phyloP scores from a whole-genome alignment of 2,797 vertebrate species.

The Myotis pilosus region DNA sequence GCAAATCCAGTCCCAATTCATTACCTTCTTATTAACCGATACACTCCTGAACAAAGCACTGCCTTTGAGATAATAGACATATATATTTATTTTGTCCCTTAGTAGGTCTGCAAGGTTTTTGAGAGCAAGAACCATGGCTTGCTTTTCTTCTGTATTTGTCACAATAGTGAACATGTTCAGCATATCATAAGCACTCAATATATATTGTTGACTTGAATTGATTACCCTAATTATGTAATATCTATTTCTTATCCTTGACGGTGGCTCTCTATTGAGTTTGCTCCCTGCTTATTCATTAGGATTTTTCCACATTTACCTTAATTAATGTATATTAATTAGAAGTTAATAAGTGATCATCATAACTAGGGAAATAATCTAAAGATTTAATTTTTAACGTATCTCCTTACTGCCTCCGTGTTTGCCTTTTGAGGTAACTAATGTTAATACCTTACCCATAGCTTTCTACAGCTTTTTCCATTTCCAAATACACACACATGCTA shows the following conservation, averaged over 20 bases:
- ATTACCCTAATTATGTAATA: neutral
- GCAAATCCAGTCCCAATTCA: neutral
- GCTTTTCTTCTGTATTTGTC: conserved; percentile 24
- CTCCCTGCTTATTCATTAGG: neutral
- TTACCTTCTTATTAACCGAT: neutral
- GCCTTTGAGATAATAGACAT: conserved; percentile 9
- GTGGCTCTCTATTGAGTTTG: neutral
- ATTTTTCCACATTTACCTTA: neutral
- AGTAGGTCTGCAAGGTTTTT: neutral
- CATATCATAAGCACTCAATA: neutral
- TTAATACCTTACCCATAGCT: neutral
- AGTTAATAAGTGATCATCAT: neutral
- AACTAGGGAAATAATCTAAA: neutral
- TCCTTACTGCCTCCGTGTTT: neutral
- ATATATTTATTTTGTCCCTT: neutral
- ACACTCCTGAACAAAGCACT: neutral
- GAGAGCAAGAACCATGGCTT: neutral
- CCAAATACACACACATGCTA: neutral
- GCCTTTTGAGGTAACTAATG: neutral
- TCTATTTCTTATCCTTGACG: conserved; percentile 12
- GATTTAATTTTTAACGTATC: conserved; percentile 29
- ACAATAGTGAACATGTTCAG: neutral
- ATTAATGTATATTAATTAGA: conserved; percentile 26
- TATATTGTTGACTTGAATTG: neutral
- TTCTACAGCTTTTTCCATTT: conserved; percentile 29